These are phyloP conservation scores for Engraulis encrasicolus DNA, from an alignment of 2,113 vertebrate species.

Conservation along the genomic window DNA sequence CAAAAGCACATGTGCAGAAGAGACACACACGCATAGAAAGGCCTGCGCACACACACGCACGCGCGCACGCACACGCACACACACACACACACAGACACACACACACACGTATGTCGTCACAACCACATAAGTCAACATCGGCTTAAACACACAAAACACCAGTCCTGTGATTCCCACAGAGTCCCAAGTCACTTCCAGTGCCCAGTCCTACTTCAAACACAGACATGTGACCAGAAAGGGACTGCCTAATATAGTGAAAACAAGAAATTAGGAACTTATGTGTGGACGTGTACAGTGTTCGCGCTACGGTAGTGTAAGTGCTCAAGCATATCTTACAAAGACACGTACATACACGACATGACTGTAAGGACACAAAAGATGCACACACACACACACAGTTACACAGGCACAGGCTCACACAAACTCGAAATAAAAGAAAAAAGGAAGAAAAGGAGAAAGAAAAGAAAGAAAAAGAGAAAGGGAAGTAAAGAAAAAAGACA, in stretches of 20 bases:
- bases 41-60: background rate
- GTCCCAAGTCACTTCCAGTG: background rate
- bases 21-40: background rate
- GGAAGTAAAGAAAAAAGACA: too few species aligned
- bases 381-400: too few species aligned
- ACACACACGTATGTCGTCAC: background rate
- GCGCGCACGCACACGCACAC: background rate
- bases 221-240: background rate
- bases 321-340: background rate
- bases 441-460: too few species aligned
- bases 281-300: background rate
- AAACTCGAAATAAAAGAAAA: too few species aligned
- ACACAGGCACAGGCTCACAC: too few species aligned
- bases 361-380: too few species aligned
- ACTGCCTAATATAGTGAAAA: background rate
- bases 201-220: background rate
- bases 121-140: background rate
- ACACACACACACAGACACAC: slow-evolving; percentile 14
- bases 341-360: background rate
- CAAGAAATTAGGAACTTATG: background rate
- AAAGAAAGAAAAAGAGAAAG: too few species aligned
- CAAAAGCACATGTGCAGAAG: background rate
- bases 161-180: background rate
- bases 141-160: background rate
- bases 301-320: background rate